Percentiles rank a stretch among this genome's conserved stretches.
Evolutionary conservation across 2,113 vertebrate species (phyloP).

Genomic region (Eretmochelys imbricata): DNA sequence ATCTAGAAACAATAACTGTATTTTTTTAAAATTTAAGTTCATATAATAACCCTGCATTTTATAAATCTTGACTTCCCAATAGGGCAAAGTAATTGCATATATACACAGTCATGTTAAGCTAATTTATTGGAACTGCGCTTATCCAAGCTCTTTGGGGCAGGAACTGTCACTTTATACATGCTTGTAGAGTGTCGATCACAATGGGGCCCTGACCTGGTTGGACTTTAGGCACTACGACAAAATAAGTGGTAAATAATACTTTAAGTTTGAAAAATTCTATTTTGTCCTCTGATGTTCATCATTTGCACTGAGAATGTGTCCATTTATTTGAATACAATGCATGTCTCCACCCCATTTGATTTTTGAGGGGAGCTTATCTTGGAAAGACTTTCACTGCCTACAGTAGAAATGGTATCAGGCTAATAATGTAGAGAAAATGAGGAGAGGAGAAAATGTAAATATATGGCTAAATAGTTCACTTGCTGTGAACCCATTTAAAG

Average conservation of each 20-base stretch:
- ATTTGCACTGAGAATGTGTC: not conserved
- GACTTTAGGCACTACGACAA: not conserved
- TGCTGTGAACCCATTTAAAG: not conserved
- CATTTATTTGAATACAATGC: not conserved
- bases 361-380: not conserved
- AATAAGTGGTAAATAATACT: not conserved
- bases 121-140: not conserved
- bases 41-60: not conserved
- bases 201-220: not conserved
- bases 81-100: not conserved
- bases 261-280: not conserved
- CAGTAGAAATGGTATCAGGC: not conserved
- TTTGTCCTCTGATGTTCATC: not conserved
- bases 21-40: accelerated
- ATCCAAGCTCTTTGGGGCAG: not conserved
- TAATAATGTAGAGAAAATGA: not conserved
- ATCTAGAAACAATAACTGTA: not conserved
- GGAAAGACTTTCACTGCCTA: not conserved
- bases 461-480: not conserved
- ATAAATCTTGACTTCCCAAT: not conserved
- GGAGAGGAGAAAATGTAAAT: accelerated
- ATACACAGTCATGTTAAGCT: not conserved
- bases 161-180: not conserved
- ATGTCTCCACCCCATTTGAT: not conserved
- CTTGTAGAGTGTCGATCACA: not conserved